Evolutionary conservation across 2,888 invertebrate species (phyloP), one percentile per base, ranked within the genome.

Genomic region (Ethmia dodecea): DNA sequence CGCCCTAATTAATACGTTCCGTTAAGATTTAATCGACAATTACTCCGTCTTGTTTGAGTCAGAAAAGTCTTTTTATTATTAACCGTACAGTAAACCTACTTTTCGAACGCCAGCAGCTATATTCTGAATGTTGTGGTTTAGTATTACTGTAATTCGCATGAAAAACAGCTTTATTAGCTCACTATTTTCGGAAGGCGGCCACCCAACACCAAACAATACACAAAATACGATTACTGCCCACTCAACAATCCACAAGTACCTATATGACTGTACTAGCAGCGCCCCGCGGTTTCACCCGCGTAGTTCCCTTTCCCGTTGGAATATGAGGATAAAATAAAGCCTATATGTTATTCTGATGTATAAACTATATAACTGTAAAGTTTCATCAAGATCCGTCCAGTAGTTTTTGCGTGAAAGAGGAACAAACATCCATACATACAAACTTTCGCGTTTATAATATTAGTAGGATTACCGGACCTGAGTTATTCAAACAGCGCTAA

Each of bases 1-100:
- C 27, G 31, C 31, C 31, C 38, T 36, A 40, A 43, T 42, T 41
- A 41, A 38, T 36, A 38, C 35, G 33, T 37, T 32, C 34, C 50
- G 52, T 55, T 49, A 55, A 53, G 43, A 49, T 49, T 53, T 45
- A 59, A 61, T 58, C 51, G 52, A 47, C 49, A 49, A 54, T 61
- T 55, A 51, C 46, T 37, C 50, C 45, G 55, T 51, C 49, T 52
- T 51, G 49, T 52, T 55, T 44, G 47, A 53, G 47, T 45, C 49
- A 18, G 13, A 31, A 31, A 24, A 14, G 27, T 24, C 28, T 35
- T 39, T 39, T 35, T 34, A 31, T 35, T 50, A 48, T 60, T 60
- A 54, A 57, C 49, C 42, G 52, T 49, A 44, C 52, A 56, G 60
- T 68, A 72, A 73, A 74, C 56, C 62, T 56, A 52, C 60, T 60